These are phyloP conservation scores for Patiria pectinifera DNA, from an alignment of 53 echinoderm and acorn worm species.

Conservation along the genomic window DNA sequence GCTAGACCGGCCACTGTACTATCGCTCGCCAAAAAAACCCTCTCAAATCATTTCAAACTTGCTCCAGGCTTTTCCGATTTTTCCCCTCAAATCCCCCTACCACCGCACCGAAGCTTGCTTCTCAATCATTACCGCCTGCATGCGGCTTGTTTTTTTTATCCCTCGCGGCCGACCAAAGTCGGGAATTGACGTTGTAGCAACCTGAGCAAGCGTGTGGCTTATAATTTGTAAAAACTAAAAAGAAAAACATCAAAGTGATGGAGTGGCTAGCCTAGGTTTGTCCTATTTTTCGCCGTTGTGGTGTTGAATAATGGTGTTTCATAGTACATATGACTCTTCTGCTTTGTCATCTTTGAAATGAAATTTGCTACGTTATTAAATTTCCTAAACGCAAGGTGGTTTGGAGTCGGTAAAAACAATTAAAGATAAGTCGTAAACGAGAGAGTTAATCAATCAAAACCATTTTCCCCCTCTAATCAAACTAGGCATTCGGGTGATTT, in stretches of 20 bases:
- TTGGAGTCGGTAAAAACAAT: too few relatives aligned
- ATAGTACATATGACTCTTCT: too few relatives aligned
- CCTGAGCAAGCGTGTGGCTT: not conserved
- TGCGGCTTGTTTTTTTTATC: slow-evolving; percentile 13
- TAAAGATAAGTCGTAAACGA: too few relatives aligned
- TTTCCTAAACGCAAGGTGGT: too few relatives aligned
- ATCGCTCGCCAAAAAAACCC: not conserved
- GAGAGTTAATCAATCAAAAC: too few relatives aligned
- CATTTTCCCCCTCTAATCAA: too few relatives aligned
- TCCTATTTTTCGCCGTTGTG: too few relatives aligned
- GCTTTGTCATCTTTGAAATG: too few relatives aligned
- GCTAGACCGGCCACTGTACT: not conserved
- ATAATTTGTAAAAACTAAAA: not conserved
- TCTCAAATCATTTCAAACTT: not conserved
- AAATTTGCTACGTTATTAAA: too few relatives aligned
- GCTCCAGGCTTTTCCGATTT: not conserved
- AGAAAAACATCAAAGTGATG: not conserved
- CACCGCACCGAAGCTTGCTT: not conserved
- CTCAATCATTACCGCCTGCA: slow-evolving; percentile 11
- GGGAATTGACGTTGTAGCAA: not conserved
- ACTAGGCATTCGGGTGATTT: too few relatives aligned
- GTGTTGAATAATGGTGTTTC: too few relatives aligned
- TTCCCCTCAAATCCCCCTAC: not conserved
- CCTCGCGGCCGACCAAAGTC: not conserved
- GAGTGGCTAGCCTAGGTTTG: not conserved